Percentiles rank a stretch among this genome's conserved stretches.
phyloP scores from a whole-genome alignment of 2,888 invertebrate species.

The Tethea ocularis region DNA sequence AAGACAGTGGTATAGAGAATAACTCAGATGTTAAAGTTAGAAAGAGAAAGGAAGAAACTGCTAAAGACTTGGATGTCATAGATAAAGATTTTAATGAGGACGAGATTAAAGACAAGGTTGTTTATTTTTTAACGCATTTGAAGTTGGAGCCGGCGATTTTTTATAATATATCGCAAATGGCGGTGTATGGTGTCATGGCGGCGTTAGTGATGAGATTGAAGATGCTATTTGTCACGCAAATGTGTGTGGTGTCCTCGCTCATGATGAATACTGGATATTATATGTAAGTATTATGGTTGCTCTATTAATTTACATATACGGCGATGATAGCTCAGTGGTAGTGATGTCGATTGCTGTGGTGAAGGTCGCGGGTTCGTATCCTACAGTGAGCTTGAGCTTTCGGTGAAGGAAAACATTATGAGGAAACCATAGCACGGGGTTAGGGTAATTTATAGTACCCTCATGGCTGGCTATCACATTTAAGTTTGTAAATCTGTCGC shows the following conservation, averaged over 20 bases:
- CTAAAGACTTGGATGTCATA: conserved; percentile 45
- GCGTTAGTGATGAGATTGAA: conserved; percentile 90
- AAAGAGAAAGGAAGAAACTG: conserved; percentile 35
- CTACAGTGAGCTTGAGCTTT: no score
- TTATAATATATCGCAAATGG: conserved; percentile 89
- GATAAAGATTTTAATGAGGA: conserved; percentile 38
- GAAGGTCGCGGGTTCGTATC: no score
- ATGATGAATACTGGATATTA: conserved; percentile 85
- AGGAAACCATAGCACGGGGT: no score
- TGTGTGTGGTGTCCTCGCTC: conserved; percentile 89
- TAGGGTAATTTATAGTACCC: no score
- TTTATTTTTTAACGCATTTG: conserved; percentile 57
- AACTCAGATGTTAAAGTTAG: conserved; percentile 68
- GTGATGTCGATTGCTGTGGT: no score
- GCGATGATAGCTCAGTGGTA: no score
- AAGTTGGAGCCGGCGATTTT: conserved; percentile 82
- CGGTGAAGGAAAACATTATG: no score
- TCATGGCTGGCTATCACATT: no score
- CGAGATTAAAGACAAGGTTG: conserved; percentile 21
- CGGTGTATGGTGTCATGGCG: conserved; percentile 89
- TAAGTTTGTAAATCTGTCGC: no score
- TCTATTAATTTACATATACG: no score
- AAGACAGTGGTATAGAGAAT: conserved; percentile 56
- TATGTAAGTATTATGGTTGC: conserved; percentile 52
- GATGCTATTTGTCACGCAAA: conserved; percentile 89